Base-by-base conservation (phyloP, 1,140 invertebrate genomes). In the Heliconius hermathena region DNA sequence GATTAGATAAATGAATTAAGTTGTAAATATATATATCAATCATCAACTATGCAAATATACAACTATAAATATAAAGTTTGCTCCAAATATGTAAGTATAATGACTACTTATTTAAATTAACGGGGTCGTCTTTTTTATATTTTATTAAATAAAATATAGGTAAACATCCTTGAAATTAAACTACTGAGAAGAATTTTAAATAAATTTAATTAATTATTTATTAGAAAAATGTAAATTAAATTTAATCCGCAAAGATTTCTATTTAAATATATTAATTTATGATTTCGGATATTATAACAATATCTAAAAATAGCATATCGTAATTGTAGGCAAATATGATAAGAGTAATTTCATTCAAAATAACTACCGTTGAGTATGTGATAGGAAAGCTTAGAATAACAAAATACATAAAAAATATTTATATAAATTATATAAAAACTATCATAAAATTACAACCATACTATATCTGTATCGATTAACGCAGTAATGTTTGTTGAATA, bases 51-150 rank as follows among this genome's bases (percentile, higher is more conserved):
- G 60, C 3, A 29, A 66, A 66, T 66, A 66, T 29, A 11, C 26
- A 66, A 66, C 11, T 74, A 74, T 74, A 73, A 73, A 74, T 74
- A 33, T 74, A 73, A 73, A 74, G 52, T 57, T 74, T 54, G 41
- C 73, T 74, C 13, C 29, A 74, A 74, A 33, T 57, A 74, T 33
- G 33, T 36, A 74, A 18, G 26, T 18, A 74, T 29, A 73, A 73
- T 18, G 22, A 52, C 60, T 66, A 66, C 26, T 66, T 29, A 60
- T 66, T 66, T 26, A 29, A 29, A 66, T 29, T 66, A 29, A 66
- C 29, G 60, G 26, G 26, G 60, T 66, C 60, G 3, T 29, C 33
- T 36, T 66, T 0, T 13, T 66, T 66, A 0, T 26, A 29, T 66
- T 26, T 16, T 66, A 29, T 66, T 26, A n/a, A 29, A 26, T 66